Conservation (phyloP, 2,888 invertebrate species). For the Yponomeuta malinellus region DNA sequence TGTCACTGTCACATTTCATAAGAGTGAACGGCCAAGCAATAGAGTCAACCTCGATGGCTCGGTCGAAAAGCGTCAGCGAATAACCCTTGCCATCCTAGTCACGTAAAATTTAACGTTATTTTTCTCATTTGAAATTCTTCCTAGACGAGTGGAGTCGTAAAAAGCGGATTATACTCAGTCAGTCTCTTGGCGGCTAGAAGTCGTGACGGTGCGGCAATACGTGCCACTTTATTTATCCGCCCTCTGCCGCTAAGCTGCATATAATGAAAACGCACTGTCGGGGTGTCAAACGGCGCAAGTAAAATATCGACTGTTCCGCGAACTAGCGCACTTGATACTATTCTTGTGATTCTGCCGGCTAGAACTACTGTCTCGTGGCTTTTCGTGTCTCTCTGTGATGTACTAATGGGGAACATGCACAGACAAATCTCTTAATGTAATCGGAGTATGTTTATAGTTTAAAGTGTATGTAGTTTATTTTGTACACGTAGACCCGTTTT, state of each 20-base stretch:
- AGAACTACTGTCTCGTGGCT: neutral
- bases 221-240: constrained; percentile 67
- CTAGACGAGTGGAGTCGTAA: constrained; percentile 70
- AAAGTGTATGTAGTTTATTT: too few relatives aligned
- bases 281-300: constrained; percentile 58
- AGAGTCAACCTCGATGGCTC: too few relatives aligned
- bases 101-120: constrained; percentile 65
- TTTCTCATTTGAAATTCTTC: constrained; percentile 71
- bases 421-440: too few relatives aligned
- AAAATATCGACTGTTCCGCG: constrained; percentile 37
- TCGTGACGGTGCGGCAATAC: constrained; percentile 68
- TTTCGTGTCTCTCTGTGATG: neutral
- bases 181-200: constrained; percentile 61
- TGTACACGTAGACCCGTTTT: too few relatives aligned
- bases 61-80: too few relatives aligned
- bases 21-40: too few relatives aligned
- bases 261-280: constrained; percentile 75
- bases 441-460: too few relatives aligned
- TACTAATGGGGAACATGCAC: too few relatives aligned
- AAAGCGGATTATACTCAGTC: constrained; percentile 70
- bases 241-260: constrained; percentile 67
- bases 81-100: constrained; percentile 28
- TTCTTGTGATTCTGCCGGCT: constrained; percentile 7
- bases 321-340: constrained; percentile 40
- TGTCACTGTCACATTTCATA: too few relatives aligned